A percentile compares a stretch with the other conserved stretches of the same genome.
These are phyloP conservation scores for Lochmaea capreae DNA, from an alignment of 2,888 invertebrate genomes.

Conservation along the genomic window DNA sequence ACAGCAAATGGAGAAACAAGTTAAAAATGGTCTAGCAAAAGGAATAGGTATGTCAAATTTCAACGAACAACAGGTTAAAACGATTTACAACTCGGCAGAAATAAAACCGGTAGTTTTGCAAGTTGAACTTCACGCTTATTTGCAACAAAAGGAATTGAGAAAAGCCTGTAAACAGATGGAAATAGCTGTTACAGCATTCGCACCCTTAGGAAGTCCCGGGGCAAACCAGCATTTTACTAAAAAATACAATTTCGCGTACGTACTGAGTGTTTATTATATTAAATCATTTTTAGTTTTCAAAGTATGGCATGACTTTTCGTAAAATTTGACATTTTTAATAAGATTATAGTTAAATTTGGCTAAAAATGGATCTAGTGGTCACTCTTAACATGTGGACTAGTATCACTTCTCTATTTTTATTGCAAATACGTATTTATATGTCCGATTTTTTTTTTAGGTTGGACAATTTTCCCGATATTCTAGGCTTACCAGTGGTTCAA, in stretches of 20 bases:
- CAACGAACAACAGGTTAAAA: constrained; percentile 75
- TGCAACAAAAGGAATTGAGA: constrained; percentile 76
- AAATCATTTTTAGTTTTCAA: too few species aligned
- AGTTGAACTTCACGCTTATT: constrained; percentile 81
- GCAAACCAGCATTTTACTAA: constrained; percentile 73
- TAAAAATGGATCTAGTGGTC: background rate
- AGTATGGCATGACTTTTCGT: too few species aligned
- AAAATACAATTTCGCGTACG: constrained; percentile 73
- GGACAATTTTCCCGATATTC: constrained; percentile 71
- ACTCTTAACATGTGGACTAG: background rate
- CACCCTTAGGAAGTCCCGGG: constrained; percentile 79
- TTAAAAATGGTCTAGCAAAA: constrained; percentile 72
- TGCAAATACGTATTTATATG: constrained; percentile 13
- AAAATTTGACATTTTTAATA: too few species aligned
- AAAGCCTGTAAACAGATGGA: constrained; percentile 72
- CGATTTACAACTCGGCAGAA: constrained; percentile 70
- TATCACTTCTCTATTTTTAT: background rate
- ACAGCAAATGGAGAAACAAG: constrained; percentile 77
- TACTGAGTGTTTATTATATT: constrained; percentile 24
- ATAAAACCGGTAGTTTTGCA: constrained; percentile 80
- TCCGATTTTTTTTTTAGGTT: constrained; percentile 63
- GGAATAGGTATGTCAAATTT: constrained; percentile 88
- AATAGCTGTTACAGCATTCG: constrained; percentile 77
- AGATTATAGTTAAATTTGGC: too few species aligned
- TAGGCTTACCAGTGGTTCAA: constrained; percentile 71